phyloP scores from a whole-genome alignment of 2,113 vertebrate species.

The Aegithalos caudatus region DNA sequence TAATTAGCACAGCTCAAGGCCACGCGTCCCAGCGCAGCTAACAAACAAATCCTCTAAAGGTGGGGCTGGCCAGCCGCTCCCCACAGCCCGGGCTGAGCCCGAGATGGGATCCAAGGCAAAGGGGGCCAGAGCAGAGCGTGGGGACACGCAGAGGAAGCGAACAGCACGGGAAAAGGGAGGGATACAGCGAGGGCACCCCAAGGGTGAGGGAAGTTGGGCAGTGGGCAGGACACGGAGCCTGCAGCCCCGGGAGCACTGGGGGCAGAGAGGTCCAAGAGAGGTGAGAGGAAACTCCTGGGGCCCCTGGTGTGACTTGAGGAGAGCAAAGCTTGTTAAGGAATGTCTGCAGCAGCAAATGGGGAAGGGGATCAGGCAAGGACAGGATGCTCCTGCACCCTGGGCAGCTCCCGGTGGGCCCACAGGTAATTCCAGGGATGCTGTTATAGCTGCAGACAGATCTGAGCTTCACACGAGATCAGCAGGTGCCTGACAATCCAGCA shows the following conservation, averaged over 20 bases:
- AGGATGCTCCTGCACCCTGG: not conserved
- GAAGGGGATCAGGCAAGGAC: not conserved
- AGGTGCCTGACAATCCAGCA: not conserved
- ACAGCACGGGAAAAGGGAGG: not conserved
- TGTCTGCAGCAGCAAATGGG: not conserved
- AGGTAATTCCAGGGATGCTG: not conserved
- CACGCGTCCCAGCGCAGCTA: fast-evolving
- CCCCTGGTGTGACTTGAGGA: too few relatives aligned
- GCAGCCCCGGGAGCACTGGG: not conserved
- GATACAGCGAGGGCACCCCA: not conserved
- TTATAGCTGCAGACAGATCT: fast-evolving
- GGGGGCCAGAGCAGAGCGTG: not conserved
- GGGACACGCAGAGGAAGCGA: not conserved
- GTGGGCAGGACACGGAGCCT: not conserved
- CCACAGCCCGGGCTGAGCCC: not conserved
- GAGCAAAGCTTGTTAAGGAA: not conserved
- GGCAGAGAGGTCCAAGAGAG: not conserved
- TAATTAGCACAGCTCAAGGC: not conserved
- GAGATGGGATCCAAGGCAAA: fast-evolving
- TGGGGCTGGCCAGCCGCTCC: not conserved
- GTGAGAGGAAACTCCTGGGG: fast-evolving
- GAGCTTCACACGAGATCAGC: not conserved
- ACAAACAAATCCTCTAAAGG: fast-evolving
- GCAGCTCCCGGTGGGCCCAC: not conserved
- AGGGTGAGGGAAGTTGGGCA: not conserved